A percentile compares a stretch with the other conserved stretches of the same genome.
These are phyloP conservation scores for Bombus waltoni DNA, from an alignment of 1,140 invertebrate genomes.

Conservation along the genomic window DNA sequence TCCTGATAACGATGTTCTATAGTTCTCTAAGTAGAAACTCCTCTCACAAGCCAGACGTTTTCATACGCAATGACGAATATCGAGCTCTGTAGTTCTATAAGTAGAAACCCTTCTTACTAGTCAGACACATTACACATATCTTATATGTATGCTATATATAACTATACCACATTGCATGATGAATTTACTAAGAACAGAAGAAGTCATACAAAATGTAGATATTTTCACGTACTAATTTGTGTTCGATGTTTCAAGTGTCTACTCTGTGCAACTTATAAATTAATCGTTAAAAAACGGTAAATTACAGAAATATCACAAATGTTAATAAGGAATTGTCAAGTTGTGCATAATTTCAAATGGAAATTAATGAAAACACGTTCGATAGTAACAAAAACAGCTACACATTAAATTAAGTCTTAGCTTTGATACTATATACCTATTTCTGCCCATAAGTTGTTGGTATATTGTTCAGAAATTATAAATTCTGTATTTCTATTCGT, in stretches of 20 bases:
- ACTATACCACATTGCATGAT: neutral
- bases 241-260: neutral
- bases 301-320: too few species aligned
- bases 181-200: neutral
- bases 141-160: neutral
- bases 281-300: too few species aligned
- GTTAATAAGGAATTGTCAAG: too few species aligned
- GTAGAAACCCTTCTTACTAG: neutral
- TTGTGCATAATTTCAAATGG: neutral
- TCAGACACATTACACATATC: neutral
- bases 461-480: neutral
- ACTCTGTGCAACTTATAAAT: too few species aligned
- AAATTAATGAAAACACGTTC: neutral
- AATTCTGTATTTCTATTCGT: neutral
- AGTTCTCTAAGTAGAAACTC: neutral
- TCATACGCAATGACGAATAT: too few species aligned
- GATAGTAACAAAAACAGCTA: neutral
- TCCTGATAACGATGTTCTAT: neutral
- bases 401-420: neutral
- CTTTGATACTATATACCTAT: neutral
- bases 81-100: neutral
- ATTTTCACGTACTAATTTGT: neutral
- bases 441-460: neutral
- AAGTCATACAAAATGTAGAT: neutral
- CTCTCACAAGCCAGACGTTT: neutral